Percentiles rank a stretch among this genome's conserved stretches.
These are phyloP conservation scores for Melinopterus prodromus DNA, from an alignment of 2,888 invertebrate genomes.

Conservation along the genomic window DNA sequence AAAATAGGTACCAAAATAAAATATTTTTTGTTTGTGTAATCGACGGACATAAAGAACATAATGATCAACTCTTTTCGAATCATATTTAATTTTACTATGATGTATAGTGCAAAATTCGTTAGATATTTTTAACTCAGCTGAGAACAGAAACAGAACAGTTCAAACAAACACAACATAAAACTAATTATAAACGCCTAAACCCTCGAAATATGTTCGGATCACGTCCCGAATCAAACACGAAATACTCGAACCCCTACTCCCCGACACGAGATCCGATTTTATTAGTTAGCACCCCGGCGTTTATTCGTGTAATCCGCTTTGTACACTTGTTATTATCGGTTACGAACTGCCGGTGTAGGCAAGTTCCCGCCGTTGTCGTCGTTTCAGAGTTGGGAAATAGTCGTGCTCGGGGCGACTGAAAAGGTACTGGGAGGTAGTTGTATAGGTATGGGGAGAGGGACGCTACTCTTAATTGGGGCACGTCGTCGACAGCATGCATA, in stretches of 20 bases:
- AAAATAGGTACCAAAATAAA: too few relatives aligned
- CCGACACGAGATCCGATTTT: background rate
- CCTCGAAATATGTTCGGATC: too few relatives aligned
- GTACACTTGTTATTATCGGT: background rate
- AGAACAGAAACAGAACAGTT: too few relatives aligned
- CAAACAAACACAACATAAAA: too few relatives aligned
- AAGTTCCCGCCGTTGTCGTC: background rate
- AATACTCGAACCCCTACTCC: background rate
- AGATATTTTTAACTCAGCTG: too few relatives aligned
- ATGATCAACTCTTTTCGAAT: too few relatives aligned
- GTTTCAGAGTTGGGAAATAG: background rate
- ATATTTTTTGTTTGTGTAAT: too few relatives aligned
- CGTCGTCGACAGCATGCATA: constrained; percentile 4
- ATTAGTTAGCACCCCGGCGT: background rate
- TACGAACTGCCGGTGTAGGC: background rate
- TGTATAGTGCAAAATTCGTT: too few relatives aligned
- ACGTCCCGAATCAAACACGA: background rate
- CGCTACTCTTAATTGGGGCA: background rate
- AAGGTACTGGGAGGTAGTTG: background rate
- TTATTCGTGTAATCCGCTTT: background rate
- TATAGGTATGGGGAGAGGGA: background rate
- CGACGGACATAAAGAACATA: too few relatives aligned
- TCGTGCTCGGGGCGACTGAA: background rate
- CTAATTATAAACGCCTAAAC: too few relatives aligned
- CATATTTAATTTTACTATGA: too few relatives aligned